Conservation (phyloP, 2,113 vertebrate genomes). For the Nerophis lumbriciformis region DNA sequence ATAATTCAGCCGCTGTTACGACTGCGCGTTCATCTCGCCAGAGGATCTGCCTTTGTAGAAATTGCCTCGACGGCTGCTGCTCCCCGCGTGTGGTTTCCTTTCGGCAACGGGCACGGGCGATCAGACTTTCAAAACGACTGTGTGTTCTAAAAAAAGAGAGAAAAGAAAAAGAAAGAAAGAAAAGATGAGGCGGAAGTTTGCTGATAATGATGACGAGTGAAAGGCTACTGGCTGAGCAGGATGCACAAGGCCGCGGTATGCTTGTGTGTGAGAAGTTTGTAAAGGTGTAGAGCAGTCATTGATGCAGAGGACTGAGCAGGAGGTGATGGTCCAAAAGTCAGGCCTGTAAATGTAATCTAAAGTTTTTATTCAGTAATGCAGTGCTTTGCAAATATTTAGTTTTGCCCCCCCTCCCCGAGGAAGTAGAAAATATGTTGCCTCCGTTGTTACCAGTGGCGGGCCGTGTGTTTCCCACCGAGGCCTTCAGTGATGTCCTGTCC, state of each 20-base stretch:
- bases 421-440: too few species aligned
- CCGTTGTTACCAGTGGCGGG: too few species aligned
- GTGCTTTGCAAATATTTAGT: too few species aligned
- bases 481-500: too few species aligned
- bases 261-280: background rate
- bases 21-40: slow-evolving; percentile 47
- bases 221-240: slow-evolving; percentile 22
- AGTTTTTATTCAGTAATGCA: slow-evolving; percentile 1
- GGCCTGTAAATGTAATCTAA: slow-evolving; percentile 13
- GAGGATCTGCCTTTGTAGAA: slow-evolving; percentile 48
- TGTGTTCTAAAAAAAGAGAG: background rate
- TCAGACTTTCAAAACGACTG: slow-evolving; percentile 40
- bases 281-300: slow-evolving; percentile 15
- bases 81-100: slow-evolving; percentile 23
- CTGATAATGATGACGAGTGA: slow-evolving; percentile 27
- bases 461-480: too few species aligned
- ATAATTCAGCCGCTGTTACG: slow-evolving; percentile 53
- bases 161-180: background rate
- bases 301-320: slow-evolving; percentile 8
- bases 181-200: slow-evolving; percentile 6
- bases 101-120: slow-evolving; percentile 20
- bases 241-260: slow-evolving; percentile 1
- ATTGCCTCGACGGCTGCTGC: slow-evolving; percentile 35
- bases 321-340: background rate
- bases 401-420: too few species aligned